Base-by-base conservation (phyloP, 2,113 vertebrate genomes). In the Spizaetus ornatus region DNA sequence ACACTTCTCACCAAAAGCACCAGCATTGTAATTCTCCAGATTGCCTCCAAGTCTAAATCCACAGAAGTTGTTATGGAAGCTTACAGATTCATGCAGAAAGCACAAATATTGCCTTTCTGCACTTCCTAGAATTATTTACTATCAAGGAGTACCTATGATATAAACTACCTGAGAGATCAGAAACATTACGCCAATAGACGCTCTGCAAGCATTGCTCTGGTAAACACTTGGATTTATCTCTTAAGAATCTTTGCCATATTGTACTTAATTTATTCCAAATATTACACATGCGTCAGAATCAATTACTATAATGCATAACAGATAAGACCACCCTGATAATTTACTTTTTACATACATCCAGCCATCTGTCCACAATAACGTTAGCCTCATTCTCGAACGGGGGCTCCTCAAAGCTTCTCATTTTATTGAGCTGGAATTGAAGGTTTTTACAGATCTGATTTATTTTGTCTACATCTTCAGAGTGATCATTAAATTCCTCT, bases 341-440 rank as follows among this genome's bases (percentile, higher is more conserved):
- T 95, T 93, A 94, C 71, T 96, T 96, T 96, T 92, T 91, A 93
- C 99, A 93, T 98, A 99, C 99, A 94, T 99, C 99, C 96, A 99
- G 98, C 99, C 99, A 99, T 97, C 97, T 98, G 97, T 99, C 99
- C 97, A 99, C 98, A 90, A 99, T 98, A 8, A 97, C 34, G 74
- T 99, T 98, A 52, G 99, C 99, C 93, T 99, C 99, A 8, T 98
- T 97, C 93, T 99, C 98, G 22, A 99, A 99, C 0, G 98, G 98
- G 15, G 98, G 96, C 40, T 99, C 98, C n/a, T 98, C 98, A 96
- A 98, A 99, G 94, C 98, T 98, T 29, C 98, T 99, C 97, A 99
- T 99, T 97, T 98, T 99, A 97, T 99, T 99, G 77, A 99, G 98
- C 55, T 99, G 98, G 70, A 98, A 98, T 73, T 99, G 99, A 48